These are phyloP conservation scores for Brassicogethes aeneus DNA, from an alignment of 2,888 invertebrate species.

Conservation along the genomic window DNA sequence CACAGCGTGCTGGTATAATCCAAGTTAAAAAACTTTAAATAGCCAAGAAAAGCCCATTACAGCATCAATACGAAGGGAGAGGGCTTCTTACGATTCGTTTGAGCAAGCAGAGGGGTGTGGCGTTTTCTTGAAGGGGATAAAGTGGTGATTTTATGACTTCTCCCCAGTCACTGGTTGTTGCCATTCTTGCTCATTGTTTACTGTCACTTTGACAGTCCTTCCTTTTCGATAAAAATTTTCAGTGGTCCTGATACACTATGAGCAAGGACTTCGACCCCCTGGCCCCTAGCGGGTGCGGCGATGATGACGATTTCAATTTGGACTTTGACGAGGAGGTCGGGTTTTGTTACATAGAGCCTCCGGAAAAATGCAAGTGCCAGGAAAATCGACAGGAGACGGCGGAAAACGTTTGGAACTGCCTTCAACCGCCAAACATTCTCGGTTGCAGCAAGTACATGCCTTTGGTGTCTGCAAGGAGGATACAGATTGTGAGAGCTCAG, in stretches of 20 bases:
- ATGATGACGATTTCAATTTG: neutral
- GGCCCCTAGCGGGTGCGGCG: too few species aligned
- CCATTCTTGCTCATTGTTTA: too few species aligned
- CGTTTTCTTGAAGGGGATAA: constrained; percentile 28
- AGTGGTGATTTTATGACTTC: constrained; percentile 31
- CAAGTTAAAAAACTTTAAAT: too few species aligned
- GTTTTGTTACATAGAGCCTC: neutral
- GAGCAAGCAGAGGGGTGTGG: constrained; percentile 33
- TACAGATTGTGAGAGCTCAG: constrained; percentile 12
- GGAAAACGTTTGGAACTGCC: neutral
- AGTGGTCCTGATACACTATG: too few species aligned
- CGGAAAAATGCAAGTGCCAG: neutral
- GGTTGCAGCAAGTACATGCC: neutral
- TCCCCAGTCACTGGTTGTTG: constrained; percentile 11
- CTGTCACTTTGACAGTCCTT: too few species aligned
- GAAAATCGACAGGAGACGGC: neutral
- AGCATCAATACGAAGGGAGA: too few species aligned
- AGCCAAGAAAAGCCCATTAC: too few species aligned
- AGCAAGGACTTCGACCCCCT: too few species aligned
- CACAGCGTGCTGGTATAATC: too few species aligned
- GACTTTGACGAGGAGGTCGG: neutral
- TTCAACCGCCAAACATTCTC: neutral
- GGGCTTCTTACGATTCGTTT: constrained; percentile 38
- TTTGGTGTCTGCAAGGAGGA: constrained; percentile 5
- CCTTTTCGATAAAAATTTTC: too few species aligned